Evolutionary conservation across 2,888 invertebrate species (phyloP), one percentile per base, ranked within the genome.

Genomic region (Xanthia togata): DNA sequence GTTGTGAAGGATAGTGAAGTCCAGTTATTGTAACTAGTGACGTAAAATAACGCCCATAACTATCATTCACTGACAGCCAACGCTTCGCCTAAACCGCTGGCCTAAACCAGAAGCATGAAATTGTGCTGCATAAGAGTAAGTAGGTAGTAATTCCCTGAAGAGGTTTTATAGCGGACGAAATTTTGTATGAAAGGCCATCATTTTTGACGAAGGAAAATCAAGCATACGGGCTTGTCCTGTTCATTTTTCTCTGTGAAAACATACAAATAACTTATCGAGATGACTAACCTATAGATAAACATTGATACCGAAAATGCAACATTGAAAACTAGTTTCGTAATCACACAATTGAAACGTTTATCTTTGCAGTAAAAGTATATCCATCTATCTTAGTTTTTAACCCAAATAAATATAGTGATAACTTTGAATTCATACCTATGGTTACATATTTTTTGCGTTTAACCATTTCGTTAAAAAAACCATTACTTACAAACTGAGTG

Each of bases 321-420:
- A 90, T 91, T 90, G 89, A 90, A 89, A 86, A 81, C 12, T 47
- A 4, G 70, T 91, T 91, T 91, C 92, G 89, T 88, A 90, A 91
- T 80, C 50, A 53, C 17, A 64, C 35, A 35, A 73, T 81, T 38
- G 87, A 65, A 62, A 65, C 12, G 17, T 83, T n/a, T 87, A 90
- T 91, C 91, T 88, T 90, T 89, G 89, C 88, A 87, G n/a, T n/a
- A 89, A 83, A 76, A 77, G 57, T 73, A 35, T 81, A 83, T 53
- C 79, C 0, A 55, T 2, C 0, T 72, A 83, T 87, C 71, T 81
- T n/a, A 12, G 70, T 72, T 69, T 41, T 70, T 88, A 86, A 87
- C 87, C 88, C 67, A 88, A 53, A 78, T 85, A 85, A 74, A 73
- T 71, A 67, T 11, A 70, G 38, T 35, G 69, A 83, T 83, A 76